Evolutionary conservation across 2,888 invertebrate species (phyloP).

Genomic region (Octodonta nipae): DNA sequence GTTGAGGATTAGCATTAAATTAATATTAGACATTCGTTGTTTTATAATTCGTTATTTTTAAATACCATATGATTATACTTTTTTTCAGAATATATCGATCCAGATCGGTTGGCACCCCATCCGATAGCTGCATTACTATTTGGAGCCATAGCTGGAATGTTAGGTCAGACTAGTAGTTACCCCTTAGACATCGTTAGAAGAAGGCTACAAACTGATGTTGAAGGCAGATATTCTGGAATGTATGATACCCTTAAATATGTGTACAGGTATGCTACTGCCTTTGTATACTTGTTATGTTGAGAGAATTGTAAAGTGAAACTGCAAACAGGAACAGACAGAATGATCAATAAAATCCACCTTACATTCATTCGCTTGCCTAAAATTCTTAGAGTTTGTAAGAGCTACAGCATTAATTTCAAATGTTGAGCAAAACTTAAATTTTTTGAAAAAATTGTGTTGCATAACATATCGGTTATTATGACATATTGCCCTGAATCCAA

Average conservation of each 20-base stretch:
- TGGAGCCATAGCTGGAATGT: slow-evolving; percentile 83
- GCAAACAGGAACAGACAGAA: too few species aligned
- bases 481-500: too few species aligned
- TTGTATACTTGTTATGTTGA: not conserved
- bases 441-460: too few species aligned
- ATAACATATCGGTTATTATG: too few species aligned
- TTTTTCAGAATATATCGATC: slow-evolving; percentile 24
- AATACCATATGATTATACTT: too few species aligned
- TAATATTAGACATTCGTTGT: too few species aligned
- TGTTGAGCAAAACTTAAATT: too few species aligned
- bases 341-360: too few species aligned
- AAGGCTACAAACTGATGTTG: slow-evolving; percentile 47
- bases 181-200: slow-evolving; percentile 82
- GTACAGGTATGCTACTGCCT: slow-evolving; percentile 45
- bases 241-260: slow-evolving; percentile 52
- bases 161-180: slow-evolving; percentile 91
- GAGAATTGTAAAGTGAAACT: not conserved
- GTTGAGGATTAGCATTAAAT: not conserved
- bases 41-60: too few species aligned
- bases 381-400: too few species aligned
- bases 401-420: too few species aligned
- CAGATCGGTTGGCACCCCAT: slow-evolving; percentile 17
- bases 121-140: slow-evolving; percentile 58
- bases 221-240: slow-evolving; percentile 50
- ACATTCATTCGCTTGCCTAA: too few species aligned